These are phyloP conservation scores for Apamea anceps DNA, from an alignment of 2,888 invertebrate species.

Conservation along the genomic window DNA sequence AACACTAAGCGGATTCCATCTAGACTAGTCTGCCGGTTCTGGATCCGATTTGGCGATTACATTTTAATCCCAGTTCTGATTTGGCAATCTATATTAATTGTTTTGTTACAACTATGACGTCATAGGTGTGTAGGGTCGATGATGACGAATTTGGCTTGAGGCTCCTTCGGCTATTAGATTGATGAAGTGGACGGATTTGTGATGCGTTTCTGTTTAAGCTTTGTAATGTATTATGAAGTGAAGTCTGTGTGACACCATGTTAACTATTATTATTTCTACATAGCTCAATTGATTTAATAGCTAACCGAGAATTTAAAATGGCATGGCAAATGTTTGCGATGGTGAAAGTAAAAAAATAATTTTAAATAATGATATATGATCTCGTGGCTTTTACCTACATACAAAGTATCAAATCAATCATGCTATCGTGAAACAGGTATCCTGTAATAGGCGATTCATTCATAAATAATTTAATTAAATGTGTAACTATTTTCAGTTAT, in stretches of 20 bases:
- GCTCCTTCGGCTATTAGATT: constrained; percentile 24
- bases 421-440: not conserved
- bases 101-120: constrained; percentile 40
- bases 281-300: not conserved
- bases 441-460: not conserved
- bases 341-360: not conserved
- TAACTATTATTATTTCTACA: not conserved
- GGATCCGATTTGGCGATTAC: constrained; percentile 73
- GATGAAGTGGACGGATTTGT: constrained; percentile 6
- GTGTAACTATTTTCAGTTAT: not conserved
- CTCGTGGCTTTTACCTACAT: not conserved
- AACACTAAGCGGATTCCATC: constrained; percentile 76
- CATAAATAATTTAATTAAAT: not conserved
- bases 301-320: not conserved
- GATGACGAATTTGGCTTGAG: constrained; percentile 27
- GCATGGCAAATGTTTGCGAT: not conserved
- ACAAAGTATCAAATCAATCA: not conserved
- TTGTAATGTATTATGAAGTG: not conserved
- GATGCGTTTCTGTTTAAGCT: constrained; percentile 5
- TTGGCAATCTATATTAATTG: constrained; percentile 65
- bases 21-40: constrained; percentile 57
- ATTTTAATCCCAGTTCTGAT: constrained; percentile 65
- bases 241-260: no score
- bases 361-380: not conserved
- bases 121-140: not conserved